Percentiles rank a stretch among this genome's conserved stretches.
These are phyloP conservation scores for Trogon melanurus DNA, from an alignment of 2,113 vertebrate species.

Conservation along the genomic window DNA sequence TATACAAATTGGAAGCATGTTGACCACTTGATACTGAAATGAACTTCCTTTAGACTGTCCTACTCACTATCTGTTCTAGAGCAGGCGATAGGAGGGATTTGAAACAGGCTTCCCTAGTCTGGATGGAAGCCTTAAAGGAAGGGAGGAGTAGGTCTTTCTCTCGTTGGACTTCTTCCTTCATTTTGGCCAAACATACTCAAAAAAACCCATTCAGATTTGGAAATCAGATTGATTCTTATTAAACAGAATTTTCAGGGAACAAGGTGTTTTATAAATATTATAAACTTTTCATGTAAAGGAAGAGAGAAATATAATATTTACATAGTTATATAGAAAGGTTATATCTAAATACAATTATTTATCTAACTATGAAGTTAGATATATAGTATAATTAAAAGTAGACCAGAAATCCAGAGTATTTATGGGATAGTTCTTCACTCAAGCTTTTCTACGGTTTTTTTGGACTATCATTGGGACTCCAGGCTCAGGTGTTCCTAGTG, in stretches of 20 bases:
- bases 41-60: neutral
- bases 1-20: neutral
- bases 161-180: neutral
- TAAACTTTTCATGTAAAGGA: neutral
- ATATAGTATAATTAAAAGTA: neutral
- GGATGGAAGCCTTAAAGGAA: neutral
- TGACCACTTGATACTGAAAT: neutral
- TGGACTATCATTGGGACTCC: no score
- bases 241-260: neutral
- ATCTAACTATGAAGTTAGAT: no score
- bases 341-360: no score
- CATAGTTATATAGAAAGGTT: no score
- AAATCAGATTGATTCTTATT: neutral
- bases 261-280: neutral
- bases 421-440: neutral
- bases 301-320: neutral
- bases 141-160: neutral
- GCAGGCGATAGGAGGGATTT: neutral
- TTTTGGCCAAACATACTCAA: neutral
- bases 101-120: neutral
- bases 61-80: fast-evolving
- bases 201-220: neutral
- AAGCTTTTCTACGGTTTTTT: neutral
- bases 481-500: no score
- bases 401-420: neutral